phyloP scores from a whole-genome alignment of 1,140 invertebrate species.

The Diorhabda sublineata region DNA sequence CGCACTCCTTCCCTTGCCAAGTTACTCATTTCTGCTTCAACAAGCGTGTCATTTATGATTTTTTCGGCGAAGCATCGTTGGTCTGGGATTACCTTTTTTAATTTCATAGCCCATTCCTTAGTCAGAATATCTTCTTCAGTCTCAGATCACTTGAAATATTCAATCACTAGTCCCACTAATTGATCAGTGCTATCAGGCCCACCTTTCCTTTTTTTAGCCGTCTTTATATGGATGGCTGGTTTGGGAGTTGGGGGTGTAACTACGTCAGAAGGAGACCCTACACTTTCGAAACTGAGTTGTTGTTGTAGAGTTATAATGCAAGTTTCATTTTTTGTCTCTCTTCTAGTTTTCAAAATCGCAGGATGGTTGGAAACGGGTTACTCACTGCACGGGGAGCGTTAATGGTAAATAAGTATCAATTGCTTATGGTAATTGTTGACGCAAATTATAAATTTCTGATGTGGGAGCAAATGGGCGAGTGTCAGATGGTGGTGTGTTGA shows the following conservation, averaged over 20 bases:
- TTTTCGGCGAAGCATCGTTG: constrained; percentile 20
- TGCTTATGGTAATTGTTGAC: neutral
- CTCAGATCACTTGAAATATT: neutral
- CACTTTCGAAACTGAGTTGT: neutral
- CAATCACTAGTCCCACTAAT: neutral
- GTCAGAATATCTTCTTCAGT: constrained; percentile 15
- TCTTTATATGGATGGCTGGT: neutral
- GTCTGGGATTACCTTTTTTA: neutral
- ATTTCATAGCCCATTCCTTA: constrained; percentile 4
- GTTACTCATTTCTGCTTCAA: no score
- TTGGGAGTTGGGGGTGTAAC: neutral
- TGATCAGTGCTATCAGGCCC: constrained; percentile 12
- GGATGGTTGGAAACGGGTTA: neutral
- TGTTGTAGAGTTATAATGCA: neutral
- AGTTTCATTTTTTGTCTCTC: no score
- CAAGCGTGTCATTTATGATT: constrained; percentile 16
- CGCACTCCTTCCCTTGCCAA: no score
- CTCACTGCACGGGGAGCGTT: neutral
- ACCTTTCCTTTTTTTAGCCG: no score
- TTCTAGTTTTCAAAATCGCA: neutral
- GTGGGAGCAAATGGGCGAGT: neutral
- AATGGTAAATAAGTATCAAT: neutral
- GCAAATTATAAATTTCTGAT: neutral
- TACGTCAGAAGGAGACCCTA: neutral
- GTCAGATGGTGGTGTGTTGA: neutral